Evolutionary conservation across 1,140 invertebrate genomes (phyloP), one percentile per base, ranked within the genome.

Genomic region (Chlorops oryzae): DNA sequence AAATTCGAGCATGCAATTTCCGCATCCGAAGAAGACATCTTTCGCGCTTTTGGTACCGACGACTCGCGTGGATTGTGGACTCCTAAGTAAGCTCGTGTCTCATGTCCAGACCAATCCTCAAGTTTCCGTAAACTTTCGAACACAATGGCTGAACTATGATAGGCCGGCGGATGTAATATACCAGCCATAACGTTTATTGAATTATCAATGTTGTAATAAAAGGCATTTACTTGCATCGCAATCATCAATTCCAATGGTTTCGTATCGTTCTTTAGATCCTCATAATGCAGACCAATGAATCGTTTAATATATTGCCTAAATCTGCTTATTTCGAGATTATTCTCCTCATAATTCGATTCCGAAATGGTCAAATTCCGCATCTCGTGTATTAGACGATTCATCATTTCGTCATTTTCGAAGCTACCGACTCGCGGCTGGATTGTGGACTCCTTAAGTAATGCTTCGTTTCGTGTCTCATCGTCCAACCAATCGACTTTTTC

Each of bases 81-180:
- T n/a, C n/a, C n/a, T n/a, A n/a, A n/a, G n/a, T n/a, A n/a, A n/a
- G n/a, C n/a, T n/a, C n/a, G n/a, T n/a, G n/a, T n/a, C n/a, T n/a
- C n/a, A n/a, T n/a, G n/a, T n/a, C n/a, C n/a, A n/a, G n/a, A n/a
- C n/a, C n/a, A n/a, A n/a, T n/a, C n/a, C n/a, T n/a, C n/a, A n/a
- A n/a, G n/a, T n/a, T n/a, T n/a, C n/a, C n/a, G n/a, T n/a, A n/a
- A n/a, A n/a, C n/a, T n/a, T n/a, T n/a, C n/a, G 15, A 13, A 42
- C 10, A n/a, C 79, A 22, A 84, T 82, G n/a, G n/a, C n/a, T 2
- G 43, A 41, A 3, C 56, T 56, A 60, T 96, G 88, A 71, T 91
- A 98, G 61, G 96, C 96, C 0, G 95, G 95, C 49, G 86, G 81
- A 64, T 97, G 93, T 1, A 98, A 77, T 47, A 97, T 96, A 2